Conservation (phyloP, 2,113 vertebrate species). For the Jacana jacana region DNA sequence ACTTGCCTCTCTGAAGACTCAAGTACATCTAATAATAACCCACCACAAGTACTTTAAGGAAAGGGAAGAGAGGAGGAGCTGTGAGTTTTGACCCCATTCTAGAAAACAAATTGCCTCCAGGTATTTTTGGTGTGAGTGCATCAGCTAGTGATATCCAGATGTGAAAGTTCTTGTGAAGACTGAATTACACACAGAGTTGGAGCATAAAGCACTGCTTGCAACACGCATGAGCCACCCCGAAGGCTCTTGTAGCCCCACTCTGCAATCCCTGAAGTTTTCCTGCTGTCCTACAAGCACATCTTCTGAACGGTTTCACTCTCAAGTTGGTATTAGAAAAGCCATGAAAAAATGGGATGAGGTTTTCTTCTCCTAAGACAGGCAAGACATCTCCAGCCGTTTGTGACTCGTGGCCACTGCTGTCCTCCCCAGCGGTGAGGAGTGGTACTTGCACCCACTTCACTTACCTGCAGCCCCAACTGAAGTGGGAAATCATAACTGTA, state of each 20-base stretch:
- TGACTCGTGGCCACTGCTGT: fast-evolving
- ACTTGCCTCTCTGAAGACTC: neutral
- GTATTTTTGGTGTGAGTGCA: neutral
- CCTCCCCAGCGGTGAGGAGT: neutral
- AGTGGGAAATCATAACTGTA: neutral
- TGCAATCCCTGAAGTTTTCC: neutral
- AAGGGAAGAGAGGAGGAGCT: neutral
- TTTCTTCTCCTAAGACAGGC: neutral
- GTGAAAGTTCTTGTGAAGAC: neutral
- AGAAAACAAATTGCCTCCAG: neutral
- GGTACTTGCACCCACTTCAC: too few relatives aligned
- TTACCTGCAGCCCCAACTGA: neutral
- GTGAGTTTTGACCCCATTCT: neutral
- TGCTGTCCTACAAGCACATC: neutral
- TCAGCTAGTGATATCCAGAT: neutral
- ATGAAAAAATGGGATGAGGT: neutral
- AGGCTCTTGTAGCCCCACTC: neutral
- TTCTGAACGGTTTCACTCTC: neutral
- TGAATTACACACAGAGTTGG: neutral
- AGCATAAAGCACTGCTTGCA: fast-evolving
- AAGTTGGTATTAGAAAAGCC: neutral
- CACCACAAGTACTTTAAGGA: neutral
- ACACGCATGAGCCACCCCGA: fast-evolving
- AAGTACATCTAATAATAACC: neutral
- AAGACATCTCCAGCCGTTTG: fast-evolving